Base-by-base conservation (phyloP, 2,888 invertebrate species). In the Calephelis perditalis region DNA sequence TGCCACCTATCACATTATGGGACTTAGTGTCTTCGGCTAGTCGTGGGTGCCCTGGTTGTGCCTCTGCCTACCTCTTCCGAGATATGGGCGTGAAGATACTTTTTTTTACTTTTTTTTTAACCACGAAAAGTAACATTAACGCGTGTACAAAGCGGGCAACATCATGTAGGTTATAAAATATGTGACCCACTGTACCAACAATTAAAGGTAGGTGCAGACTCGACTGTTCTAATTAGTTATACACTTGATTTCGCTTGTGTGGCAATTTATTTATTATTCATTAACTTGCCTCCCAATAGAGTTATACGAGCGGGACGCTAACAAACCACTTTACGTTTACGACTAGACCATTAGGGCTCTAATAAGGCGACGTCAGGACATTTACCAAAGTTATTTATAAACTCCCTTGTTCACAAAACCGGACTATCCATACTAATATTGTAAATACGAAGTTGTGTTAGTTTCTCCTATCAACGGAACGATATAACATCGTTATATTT, bases 241-340 rank as follows among this genome's bases (percentile, higher is more conserved):
- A 54, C 57, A 57, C 57, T 57, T 7, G 57, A 57, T 57, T 57
- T 57, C 57, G 57, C 57, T 43, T 44, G 57, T 57, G 57, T 26
- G 15, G 44, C 54, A 54, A 54, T 57, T 57, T 57, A 44, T 57
- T 57, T 56, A 26, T 57, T 57, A 44, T 44, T 57, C 57, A 57
- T 57, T 57, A 54, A 54, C 35, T 35, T 26, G 54, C 35, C 11
- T 54, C 35, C 36, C 35, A 54, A 54, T 54, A 54, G 54, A 54
- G 54, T 54, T 54, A 54, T 54, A 54, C 54, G 11, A n/a, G 36
- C 52, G 26, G 35, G 35, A 35, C 52, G 52, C 52, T 54, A 54
- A 54, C 52, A 35, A 36, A 54, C 52, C 35, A 36, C 52, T 54
- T 54, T 54, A 54, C 35, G 52, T 54, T 52, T 52, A 52, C 36